A percentile compares a stretch with the other conserved stretches of the same genome.
These are phyloP conservation scores for Prolemur simus DNA, from an alignment of 2,113 vertebrate species.

Conservation along the genomic window DNA sequence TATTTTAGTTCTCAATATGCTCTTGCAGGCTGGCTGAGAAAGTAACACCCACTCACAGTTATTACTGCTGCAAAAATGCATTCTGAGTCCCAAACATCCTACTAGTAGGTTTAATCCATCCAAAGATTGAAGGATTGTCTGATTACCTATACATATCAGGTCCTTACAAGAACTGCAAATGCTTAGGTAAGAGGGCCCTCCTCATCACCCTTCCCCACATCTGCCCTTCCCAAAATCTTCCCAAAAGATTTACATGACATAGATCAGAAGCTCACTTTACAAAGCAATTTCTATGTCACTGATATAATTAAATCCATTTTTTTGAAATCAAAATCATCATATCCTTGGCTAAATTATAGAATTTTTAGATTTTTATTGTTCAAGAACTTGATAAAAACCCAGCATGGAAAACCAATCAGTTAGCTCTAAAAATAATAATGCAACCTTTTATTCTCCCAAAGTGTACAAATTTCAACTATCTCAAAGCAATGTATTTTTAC, in stretches of 20 bases:
- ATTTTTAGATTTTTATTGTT: not conserved
- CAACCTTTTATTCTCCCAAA: not conserved
- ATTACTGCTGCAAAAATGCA: slow-evolving; percentile 7
- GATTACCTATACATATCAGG: not conserved
- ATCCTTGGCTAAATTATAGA: not conserved
- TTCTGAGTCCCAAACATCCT: not conserved
- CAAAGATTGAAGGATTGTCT: not conserved
- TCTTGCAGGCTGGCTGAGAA: not conserved
- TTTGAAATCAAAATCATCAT: not conserved
- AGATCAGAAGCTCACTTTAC: not conserved
- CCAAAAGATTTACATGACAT: not conserved
- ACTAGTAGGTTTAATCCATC: not conserved
- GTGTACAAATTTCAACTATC: not conserved
- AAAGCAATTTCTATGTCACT: not conserved
- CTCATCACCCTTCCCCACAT: not conserved
- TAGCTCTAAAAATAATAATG: slow-evolving; percentile 24
- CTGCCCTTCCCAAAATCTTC: not conserved
- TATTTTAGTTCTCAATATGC: not conserved
- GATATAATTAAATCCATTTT: not conserved
- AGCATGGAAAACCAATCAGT: not conserved
- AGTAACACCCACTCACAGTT: not conserved
- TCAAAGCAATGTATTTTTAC: not conserved
- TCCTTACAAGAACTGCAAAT: not conserved
- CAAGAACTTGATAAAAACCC: slow-evolving; percentile 30
- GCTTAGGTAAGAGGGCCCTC: not conserved